phyloP scores from a whole-genome alignment of 2,888 invertebrate genomes.

The Chloromyia formosa region DNA sequence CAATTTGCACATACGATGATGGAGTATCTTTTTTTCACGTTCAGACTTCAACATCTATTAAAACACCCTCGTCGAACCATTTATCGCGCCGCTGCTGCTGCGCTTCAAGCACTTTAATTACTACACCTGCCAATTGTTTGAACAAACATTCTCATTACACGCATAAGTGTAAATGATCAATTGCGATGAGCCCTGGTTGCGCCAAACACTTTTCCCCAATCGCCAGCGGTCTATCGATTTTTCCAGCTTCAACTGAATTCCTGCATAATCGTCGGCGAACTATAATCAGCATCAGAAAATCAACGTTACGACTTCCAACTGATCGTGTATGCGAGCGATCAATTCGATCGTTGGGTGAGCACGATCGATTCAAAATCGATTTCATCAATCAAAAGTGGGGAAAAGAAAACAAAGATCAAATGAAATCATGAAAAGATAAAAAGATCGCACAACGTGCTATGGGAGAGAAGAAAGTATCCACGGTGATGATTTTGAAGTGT shows the following conservation, averaged over 20 bases:
- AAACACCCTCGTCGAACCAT: conserved; percentile 23
- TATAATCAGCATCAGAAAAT: background rate
- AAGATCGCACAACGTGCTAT: conserved; percentile 28
- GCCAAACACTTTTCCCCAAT: background rate
- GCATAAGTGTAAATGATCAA: background rate
- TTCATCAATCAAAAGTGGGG: conserved; percentile 31
- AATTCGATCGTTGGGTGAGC: background rate
- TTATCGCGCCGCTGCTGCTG: background rate
- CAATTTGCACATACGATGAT: conserved; percentile 5
- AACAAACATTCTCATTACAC: conserved; percentile 29
- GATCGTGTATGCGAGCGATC: conserved; percentile 24
- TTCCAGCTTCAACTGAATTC: conserved; percentile 21
- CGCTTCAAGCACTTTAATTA: conserved; percentile 31
- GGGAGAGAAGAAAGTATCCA: background rate
- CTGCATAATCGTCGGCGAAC: conserved; percentile 9
- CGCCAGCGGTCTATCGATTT: background rate
- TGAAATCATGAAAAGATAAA: conserved; percentile 12
- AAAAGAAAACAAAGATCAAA: background rate
- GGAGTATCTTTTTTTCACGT: conserved; percentile 1
- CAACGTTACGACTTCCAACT: background rate
- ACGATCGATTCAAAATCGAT: conserved; percentile 6
- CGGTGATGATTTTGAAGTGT: conserved; percentile 38
- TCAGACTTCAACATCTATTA: conserved; percentile 7
- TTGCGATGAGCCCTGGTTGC: background rate
- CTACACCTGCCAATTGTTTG: conserved; percentile 26